Evolutionary conservation across 64 coral and sea anemone species (phyloP), one percentile per base, ranked within the genome.

Genomic region (Astreopora myriophthalma): DNA sequence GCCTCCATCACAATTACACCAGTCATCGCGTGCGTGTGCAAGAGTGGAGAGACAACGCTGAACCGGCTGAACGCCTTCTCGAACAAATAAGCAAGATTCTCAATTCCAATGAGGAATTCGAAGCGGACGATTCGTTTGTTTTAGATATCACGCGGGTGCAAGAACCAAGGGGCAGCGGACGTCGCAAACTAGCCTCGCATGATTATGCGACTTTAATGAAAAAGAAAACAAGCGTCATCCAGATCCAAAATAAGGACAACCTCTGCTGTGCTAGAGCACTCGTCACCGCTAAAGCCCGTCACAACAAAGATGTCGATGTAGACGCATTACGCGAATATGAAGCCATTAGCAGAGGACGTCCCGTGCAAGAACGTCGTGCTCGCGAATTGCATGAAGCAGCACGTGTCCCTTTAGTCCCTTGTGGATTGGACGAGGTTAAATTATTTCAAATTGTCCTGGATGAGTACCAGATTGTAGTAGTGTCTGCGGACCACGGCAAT

Each of bases 381-480:
- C 31, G 6, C 0, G 1, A 86, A 25, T 14, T 86, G 4, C 63
- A 86, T 23, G 1, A 46, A 35, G 6, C 14, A 1, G 83, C 83
- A 1, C 1, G 83, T 26, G 83, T 86, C 4, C 60, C 63, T 8
- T 1, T 25, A 3, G 83, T 61, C 4, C 62, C 61, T 8, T 64
- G 83, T 42, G 63, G 83, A 1, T 14, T 86, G 11, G 61, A 31
- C 2, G 17, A 86, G 22, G 1, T 86, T 20, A 0, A 42, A 2
- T 26, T 23, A 0, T 70, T 86, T 26, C 61, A 46, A 25, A 86
- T 23, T n/a, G 16, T 23, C 3, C n/a, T 70, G 0, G 2, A 4
- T 9, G 83, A 70, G 0, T 86, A 86, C 19, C 83, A 86, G 23
- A 69, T 69, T 5, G 38, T 46, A 19, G 62, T 86, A 13, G 57